phyloP scores from a whole-genome alignment of 64 coral and sea anemone genomes.

The Acropora yongei region DNA sequence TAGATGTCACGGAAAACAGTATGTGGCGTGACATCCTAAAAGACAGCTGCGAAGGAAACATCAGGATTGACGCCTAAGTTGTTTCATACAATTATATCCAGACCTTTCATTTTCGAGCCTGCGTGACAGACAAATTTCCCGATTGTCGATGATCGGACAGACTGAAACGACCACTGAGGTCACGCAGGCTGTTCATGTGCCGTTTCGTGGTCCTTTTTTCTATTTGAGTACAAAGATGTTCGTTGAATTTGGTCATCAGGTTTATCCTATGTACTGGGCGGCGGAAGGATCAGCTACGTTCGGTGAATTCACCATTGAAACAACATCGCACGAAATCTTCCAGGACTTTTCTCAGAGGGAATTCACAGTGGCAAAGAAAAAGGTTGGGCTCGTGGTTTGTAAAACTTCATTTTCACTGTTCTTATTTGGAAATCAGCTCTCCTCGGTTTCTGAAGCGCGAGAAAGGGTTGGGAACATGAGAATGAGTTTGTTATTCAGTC shows the following conservation, averaged over 20 bases:
- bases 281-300: neutral
- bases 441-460: neutral
- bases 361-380: neutral
- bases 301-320: conserved; percentile 4
- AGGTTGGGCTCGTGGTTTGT: neutral
- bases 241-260: neutral
- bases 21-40: too few relatives aligned
- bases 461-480: too few relatives aligned
- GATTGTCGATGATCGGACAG: too few relatives aligned
- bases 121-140: too few relatives aligned
- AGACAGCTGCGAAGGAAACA: too few relatives aligned
- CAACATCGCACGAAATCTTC: conserved; percentile 3
- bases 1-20: too few relatives aligned
- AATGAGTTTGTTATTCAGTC: too few relatives aligned
- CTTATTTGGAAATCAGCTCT: neutral
- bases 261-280: conserved; percentile 3
- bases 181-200: neutral
- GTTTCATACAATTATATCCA: too few relatives aligned
- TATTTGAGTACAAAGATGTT: neutral
- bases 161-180: too few relatives aligned
- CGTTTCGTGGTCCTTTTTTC: neutral
- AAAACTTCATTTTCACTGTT: neutral
- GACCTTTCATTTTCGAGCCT: too few relatives aligned
- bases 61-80: too few relatives aligned
- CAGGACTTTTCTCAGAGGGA: conserved; percentile 22